Conservation (phyloP, 2,888 invertebrate species). For the Rhopalosiphum nymphaeae region DNA sequence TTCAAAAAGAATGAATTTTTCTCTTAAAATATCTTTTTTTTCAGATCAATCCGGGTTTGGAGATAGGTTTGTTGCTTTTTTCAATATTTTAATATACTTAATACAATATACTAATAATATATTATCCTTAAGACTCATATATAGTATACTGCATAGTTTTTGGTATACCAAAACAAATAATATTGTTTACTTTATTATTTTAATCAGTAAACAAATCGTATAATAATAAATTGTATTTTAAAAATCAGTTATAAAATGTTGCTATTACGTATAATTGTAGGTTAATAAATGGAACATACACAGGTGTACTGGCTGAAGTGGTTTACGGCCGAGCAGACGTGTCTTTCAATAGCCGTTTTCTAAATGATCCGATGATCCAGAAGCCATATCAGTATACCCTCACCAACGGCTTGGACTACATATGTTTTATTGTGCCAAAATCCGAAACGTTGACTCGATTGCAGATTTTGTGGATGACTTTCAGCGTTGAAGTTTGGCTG, state of each 20-base stretch:
- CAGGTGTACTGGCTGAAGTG: slow-evolving; percentile 53
- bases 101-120: background rate
- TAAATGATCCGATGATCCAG: slow-evolving; percentile 40
- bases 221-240: background rate
- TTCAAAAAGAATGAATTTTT: slow-evolving; percentile 40
- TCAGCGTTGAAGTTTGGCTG: slow-evolving; percentile 60
- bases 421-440: slow-evolving; percentile 60
- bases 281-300: slow-evolving; percentile 43
- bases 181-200: background rate
- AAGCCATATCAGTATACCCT: slow-evolving; percentile 42
- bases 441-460: slow-evolving; percentile 34
- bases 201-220: background rate
- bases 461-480: slow-evolving; percentile 54
- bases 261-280: background rate
- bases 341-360: slow-evolving; percentile 58
- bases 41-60: slow-evolving; percentile 47
- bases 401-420: slow-evolving; percentile 35
- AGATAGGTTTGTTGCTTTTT: background rate
- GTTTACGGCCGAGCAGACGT: slow-evolving; percentile 53
- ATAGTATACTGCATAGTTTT: background rate
- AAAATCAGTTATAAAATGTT: background rate
- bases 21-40: background rate
- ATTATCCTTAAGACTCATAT: background rate
- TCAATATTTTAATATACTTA: background rate
- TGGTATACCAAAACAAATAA: background rate